Base-by-base conservation (phyloP, 1,140 invertebrate genomes). In the Pogonognathellus flavescens region DNA sequence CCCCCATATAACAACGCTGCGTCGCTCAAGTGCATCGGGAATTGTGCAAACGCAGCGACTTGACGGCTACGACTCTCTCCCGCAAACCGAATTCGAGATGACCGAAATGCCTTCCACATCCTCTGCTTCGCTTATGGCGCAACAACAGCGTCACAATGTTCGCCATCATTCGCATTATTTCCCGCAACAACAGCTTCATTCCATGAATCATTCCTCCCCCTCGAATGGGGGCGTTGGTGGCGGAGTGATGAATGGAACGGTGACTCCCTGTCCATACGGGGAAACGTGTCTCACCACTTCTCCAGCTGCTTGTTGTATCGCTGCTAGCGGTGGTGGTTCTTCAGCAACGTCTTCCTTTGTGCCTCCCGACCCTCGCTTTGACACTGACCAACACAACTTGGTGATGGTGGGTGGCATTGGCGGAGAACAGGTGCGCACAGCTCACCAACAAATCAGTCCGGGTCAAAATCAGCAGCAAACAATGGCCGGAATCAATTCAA, bases 51-150 rank as follows among this genome's bases (percentile, higher is more conserved):
- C 16, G 18, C 72, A 50, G 14, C 87, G 85, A n/a, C 62, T 88
- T 16, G 83, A 84, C 86, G 87, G 87, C 50, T 90, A 90, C 82
- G 89, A 90, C 81, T 88, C 88, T 41, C 85, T 90, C 2, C 88
- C 90, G 6, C 89, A 89, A 84, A 89, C 89, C 22, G 90, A 90
- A 84, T 87, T 89, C n/a, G 89, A 90, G 84, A 66, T 90, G 82
- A 59, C 83, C 57, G 88, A 87, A 18, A 22, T 88, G 57, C 83
- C 70, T 86, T 83, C 84, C 25, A 80, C 80, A 60, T 82, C 80
- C 41, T 72, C 81, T 50, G 50, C 80, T 5, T 10, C 80, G 9
- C 6, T 18, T 10, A n/a, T 57, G 18, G 14, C 55, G n/a, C 11
- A 50, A 13, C 76, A 52, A 50, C 84, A 41, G 66, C 55, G 70